Base-by-base conservation (phyloP, 2,888 invertebrate species). In the Macrosiphum euphorbiae region DNA sequence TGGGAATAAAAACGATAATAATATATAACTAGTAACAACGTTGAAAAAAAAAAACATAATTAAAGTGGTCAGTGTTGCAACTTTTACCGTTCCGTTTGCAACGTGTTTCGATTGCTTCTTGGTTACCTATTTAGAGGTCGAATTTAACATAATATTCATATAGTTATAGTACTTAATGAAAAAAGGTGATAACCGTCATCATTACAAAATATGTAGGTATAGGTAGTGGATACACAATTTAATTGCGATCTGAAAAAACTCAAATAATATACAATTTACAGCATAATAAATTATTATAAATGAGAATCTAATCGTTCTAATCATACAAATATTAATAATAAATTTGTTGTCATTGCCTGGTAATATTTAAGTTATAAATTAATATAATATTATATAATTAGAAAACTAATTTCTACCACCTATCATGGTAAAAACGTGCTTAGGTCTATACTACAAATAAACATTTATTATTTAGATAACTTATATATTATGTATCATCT, bases 31-130 rank as follows among this genome's bases (percentile, higher is more conserved):
- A 20, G 50, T 87, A 87, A 87, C 44, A 87, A 85, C 11, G 28
- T n/a, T 87, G 28, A 84, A 87, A 87, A 87, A 28, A 47, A 86
- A 16, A 50, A 87, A 50, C 50, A 50, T 87, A 87, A 87, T 87
- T 87, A 28, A 87, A 50, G 47, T 44, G 28, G 86, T n/a, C 86
- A 87, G 24, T 47, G 86, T 87, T 50, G 86, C 50, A 87, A 87
- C 44, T 87, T 87, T n/a, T 87, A 87, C 28, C 26, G 41, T 85
- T 44, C 85, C 13, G 44, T 85, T 44, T 85, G 44, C 44, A 85
- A 85, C 85, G 44, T 85, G 85, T 85, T 87, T 87, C 86, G n/a
- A 47, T 87, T 47, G 28, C 86, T 87, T 87, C 44, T 87, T 28
- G 50, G 86, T 50, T 47, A 87, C 50, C 35, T 20, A 78, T 78